Evolutionary conservation across 1,140 invertebrate genomes (phyloP).

Genomic region (Geopemphigus sp.): DNA sequence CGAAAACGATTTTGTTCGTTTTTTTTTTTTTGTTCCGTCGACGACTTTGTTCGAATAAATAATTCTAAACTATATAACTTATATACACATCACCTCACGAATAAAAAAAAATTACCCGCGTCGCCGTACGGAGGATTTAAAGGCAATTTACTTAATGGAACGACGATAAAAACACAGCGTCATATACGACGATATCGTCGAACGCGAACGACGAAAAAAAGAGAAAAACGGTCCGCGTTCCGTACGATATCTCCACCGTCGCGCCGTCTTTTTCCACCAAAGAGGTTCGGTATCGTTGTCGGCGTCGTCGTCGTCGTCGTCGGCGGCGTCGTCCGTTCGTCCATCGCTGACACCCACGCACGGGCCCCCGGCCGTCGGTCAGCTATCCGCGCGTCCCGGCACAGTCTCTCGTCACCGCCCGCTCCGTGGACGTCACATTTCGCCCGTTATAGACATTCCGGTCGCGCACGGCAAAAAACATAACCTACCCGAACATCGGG

Average conservation of each 20-base stretch:
- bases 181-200: neutral
- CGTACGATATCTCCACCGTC: too few relatives aligned
- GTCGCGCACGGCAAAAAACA: too few relatives aligned
- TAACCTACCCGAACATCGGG: too few relatives aligned
- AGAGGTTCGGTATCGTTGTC: constrained; percentile 8
- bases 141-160: constrained; percentile 20
- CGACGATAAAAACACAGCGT: too few relatives aligned
- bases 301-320: too few relatives aligned
- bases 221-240: too few relatives aligned
- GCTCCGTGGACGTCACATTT: too few relatives aligned
- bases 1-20: neutral
- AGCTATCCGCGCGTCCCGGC: too few relatives aligned
- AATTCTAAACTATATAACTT: neutral
- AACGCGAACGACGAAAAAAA: neutral
- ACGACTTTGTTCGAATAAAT: neutral
- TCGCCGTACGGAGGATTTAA: neutral
- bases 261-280: neutral
- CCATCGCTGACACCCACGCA: neutral
- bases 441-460: too few relatives aligned
- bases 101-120: neutral
- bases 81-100: neutral
- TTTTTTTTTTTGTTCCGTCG: neutral
- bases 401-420: too few relatives aligned
- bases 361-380: too few relatives aligned
- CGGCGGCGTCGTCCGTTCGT: too few relatives aligned